Base-by-base conservation (phyloP, 2,888 invertebrate genomes). In the Drosophila lutescens region DNA sequence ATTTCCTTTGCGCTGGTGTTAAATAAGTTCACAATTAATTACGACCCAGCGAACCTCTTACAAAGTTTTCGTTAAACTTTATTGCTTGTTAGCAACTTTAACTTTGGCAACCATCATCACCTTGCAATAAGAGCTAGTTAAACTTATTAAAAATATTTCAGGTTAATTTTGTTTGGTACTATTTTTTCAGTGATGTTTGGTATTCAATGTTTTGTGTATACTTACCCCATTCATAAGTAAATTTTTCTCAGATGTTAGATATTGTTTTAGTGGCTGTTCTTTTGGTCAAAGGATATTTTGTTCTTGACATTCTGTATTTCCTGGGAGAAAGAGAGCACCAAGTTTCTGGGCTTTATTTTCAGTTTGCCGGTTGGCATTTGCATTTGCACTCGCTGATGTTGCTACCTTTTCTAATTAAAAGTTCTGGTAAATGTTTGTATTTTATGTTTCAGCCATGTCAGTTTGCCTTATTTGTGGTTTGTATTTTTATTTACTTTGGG, bases 381-480 rank as follows among this genome's bases (percentile, higher is more conserved):
- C 63, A 51, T 41, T 44, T 56, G 34, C 63, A 51, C 38, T 44
- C 56, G 30, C 46, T 70, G 17, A 8, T 51, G 50, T 3, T 12
- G 56, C 60, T 46, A 77, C 51, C 61, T 56, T 49, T 60, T 75
- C 75, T 84, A 81, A 81, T 83, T 81, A 81, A 81, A 81, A 81
- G 78, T 80, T 81, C 76, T 65, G 70, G 72, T 17, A 58, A 8
- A 73, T 65, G 70, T 68, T 72, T 51, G 57, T 54, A 68, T 57
- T 80, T 73, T 69, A 43, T 47, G 41, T 43, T 60, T 49, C 20
- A 54, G 43, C 58, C 38, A 43, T 56, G 57, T 51, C 58, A n/a
- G 58, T 15, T 50, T 68, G 53, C 53, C 63, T 66, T 71, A 51
- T 55, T 70, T 60, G 41, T 40, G 49, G 49, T 17, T 49, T 15